A percentile compares a stretch with the other conserved stretches of the same genome.
These are phyloP conservation scores for Theristicus caerulescens DNA, from an alignment of 2,113 vertebrate genomes.

Conservation along the genomic window DNA sequence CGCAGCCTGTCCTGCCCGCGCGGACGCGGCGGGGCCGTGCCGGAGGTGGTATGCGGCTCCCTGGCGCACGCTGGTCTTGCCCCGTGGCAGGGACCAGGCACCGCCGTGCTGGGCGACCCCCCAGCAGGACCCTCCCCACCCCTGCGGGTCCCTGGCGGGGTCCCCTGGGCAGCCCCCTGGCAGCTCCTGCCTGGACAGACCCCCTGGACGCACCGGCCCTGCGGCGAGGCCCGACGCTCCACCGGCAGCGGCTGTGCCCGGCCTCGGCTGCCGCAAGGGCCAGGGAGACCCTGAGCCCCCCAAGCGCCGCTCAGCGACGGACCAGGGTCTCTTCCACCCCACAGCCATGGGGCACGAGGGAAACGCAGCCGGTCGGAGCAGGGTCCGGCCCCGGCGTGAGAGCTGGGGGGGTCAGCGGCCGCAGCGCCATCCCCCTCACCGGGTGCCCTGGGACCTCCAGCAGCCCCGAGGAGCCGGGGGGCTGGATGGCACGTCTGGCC, in stretches of 20 bases:
- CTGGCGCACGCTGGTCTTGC: not conserved
- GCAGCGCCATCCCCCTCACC: fast-evolving
- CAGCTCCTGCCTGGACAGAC: not conserved
- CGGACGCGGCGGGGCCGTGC: not conserved
- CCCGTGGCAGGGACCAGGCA: not conserved
- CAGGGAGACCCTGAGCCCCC: not conserved
- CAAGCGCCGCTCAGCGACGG: fast-evolving
- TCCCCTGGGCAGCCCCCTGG: not conserved
- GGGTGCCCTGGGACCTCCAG: no score
- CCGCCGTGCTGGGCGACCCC: not conserved
- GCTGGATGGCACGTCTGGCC: not conserved
- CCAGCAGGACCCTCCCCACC: not conserved
- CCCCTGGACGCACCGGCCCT: not conserved
- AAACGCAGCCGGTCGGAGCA: fast-evolving
- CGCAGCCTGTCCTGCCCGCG: not conserved
- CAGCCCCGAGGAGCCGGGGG: not conserved
- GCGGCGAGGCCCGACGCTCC: fast-evolving
- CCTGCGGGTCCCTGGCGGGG: fast-evolving
- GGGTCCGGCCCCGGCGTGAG: not conserved
- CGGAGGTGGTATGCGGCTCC: not conserved
- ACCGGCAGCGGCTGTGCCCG: fast-evolving
- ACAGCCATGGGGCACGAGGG: fast-evolving
- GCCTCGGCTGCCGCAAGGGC: fast-evolving
- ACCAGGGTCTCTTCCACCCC: not conserved
- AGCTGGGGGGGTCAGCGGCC: not conserved